Evolutionary conservation across 2,888 invertebrate species (phyloP).

Genomic region (Epinotia brunnichana): DNA sequence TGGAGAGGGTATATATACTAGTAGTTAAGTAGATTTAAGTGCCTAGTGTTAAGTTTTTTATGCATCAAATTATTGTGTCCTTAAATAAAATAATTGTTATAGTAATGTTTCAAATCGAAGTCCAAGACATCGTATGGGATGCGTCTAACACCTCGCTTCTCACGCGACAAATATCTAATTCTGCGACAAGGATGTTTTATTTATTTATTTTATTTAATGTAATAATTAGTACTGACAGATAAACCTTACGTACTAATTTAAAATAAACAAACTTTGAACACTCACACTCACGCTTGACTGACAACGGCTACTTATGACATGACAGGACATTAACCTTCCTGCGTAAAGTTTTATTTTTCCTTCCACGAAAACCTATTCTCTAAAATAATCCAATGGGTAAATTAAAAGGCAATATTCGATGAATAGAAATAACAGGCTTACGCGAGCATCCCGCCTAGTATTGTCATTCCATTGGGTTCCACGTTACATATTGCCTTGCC

Average conservation of each 20-base stretch:
- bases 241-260: too few relatives aligned
- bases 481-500: conserved; percentile 31
- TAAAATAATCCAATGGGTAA: background rate
- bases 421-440: conserved; percentile 10
- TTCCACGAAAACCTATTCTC: background rate
- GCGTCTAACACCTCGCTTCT: background rate
- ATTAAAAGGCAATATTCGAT: conserved; percentile 18
- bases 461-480: conserved; percentile 27
- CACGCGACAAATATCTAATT: conserved; percentile 3
- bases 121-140: background rate
- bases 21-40: too few relatives aligned
- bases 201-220: too few relatives aligned
- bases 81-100: too few relatives aligned
- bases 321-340: conserved; percentile 13
- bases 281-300: background rate
- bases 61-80: too few relatives aligned
- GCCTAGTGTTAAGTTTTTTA: too few relatives aligned
- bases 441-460: conserved; percentile 10
- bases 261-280: too few relatives aligned
- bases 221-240: too few relatives aligned
- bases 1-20: too few relatives aligned
- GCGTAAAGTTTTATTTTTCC: background rate
- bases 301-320: background rate
- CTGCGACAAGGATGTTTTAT: background rate
- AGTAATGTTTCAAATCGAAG: background rate